Base-by-base conservation (phyloP, 2,888 invertebrate genomes). In the Brachypalpus laphriformis region DNA sequence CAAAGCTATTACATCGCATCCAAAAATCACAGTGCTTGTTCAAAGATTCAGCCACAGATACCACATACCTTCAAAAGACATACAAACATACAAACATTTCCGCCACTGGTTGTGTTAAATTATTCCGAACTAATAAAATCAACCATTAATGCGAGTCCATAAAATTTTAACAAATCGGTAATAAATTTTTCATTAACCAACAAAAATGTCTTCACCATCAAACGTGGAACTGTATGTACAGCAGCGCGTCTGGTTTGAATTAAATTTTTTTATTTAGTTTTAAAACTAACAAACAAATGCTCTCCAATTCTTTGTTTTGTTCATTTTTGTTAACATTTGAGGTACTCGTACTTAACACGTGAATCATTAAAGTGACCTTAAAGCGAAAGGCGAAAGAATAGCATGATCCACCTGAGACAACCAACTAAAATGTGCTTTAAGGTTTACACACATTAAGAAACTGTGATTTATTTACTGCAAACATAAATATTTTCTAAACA, bases 181-280 rank as follows among this genome's bases (percentile, higher is more conserved):
- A 70, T 34, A 51, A 57, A 71, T 20, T 45, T 34, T 51, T 71
- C 34, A 28, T 54, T 42, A 57, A 61, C 54, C 22, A 61, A 61
- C 34, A 56, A 56, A 49, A 70, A 75, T 40, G 56, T 65, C 70
- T 77, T 57, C 65, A 59, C 56, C 25, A 56, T 75, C 47, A 42
- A 63, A 31, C 14, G 14, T 8, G n/a, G 7, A 28, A 6, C 28
- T 5, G 20, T 4, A n/a, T 8, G 16, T 25, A 28, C 56, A 14
- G 9, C 14, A 14, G 47, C 7, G 47, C 25, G 61, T 56, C 61
- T 82, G 75, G 47, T 40, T 81, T 61, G n/a, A 81, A 31, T 56
- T 34, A 63, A 61, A n/a, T 40, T 25, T 49, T 8, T 47, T 25
- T 25, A 34, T 63, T 75, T 70, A 42, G 31, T 63, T 75, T 63